Evolutionary conservation across 2,888 invertebrate species (phyloP).

Genomic region (Rugalucina vietnamica): DNA sequence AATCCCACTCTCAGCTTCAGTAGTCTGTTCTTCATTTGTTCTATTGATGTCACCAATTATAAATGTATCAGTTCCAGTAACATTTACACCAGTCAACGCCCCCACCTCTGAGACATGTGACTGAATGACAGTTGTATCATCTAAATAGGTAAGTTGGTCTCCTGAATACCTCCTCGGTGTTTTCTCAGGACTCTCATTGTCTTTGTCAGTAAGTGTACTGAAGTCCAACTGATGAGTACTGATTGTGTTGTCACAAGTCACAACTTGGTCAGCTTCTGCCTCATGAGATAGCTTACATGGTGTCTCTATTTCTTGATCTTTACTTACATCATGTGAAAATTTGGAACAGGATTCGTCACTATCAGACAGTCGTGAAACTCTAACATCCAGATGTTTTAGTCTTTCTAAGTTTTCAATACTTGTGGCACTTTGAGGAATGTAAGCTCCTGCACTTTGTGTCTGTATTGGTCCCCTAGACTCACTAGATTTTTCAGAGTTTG

Average conservation of each 20-base stretch:
- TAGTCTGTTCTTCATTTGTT: neutral
- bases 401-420: conserved; percentile 52
- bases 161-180: neutral
- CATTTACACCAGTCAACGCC: neutral
- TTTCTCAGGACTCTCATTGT: neutral
- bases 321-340: neutral
- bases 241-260: neutral
- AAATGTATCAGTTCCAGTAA: no score
- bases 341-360: conserved; percentile 41
- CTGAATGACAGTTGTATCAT: neutral
- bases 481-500: neutral
- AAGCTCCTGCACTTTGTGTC: neutral
- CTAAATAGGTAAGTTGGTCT: neutral
- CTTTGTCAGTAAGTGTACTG: neutral
- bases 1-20: neutral
- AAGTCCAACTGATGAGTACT: neutral
- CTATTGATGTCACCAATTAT: no score
- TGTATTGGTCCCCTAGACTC: neutral
- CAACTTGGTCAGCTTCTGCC: neutral
- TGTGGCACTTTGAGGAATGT: conserved; percentile 32
- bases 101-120: neutral
- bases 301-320: neutral
- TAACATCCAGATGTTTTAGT: conserved; percentile 20
- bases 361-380: conserved; percentile 41
- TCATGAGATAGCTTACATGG: neutral